Percentiles rank a stretch among this genome's conserved stretches.
Evolutionary conservation across 2,888 invertebrate species (phyloP).

Genomic region (Mythimna lalbum): DNA sequence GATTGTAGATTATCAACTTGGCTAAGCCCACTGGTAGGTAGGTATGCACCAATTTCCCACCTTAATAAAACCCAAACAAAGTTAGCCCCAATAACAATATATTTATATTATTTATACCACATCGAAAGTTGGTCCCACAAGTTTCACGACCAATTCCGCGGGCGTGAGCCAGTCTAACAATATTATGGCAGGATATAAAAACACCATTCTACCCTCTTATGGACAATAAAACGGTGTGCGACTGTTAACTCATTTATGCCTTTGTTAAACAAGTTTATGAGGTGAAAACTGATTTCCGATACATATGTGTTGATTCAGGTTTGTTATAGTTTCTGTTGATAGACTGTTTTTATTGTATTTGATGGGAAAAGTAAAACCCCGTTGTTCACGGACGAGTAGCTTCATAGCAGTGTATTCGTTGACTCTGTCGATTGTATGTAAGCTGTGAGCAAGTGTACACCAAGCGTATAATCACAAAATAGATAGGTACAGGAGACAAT

Average conservation of each 20-base stretch:
- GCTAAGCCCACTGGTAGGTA: too few relatives aligned
- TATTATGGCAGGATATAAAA: constrained; percentile 41
- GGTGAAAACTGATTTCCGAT: constrained; percentile 41
- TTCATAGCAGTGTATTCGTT: too few relatives aligned
- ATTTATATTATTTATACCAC: constrained; percentile 14
- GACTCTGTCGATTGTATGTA: too few relatives aligned
- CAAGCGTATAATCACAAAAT: too few relatives aligned
- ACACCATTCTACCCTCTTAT: constrained; percentile 24
- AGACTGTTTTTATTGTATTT: too few relatives aligned
- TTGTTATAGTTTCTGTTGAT: not conserved
- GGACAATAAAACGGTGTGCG: constrained; percentile 34
- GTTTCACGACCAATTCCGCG: constrained; percentile 1
- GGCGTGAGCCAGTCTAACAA: constrained; percentile 14
- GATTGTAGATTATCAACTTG: too few relatives aligned
- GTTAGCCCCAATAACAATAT: not conserved
- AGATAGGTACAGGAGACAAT: too few relatives aligned
- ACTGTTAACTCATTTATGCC: constrained; percentile 36
- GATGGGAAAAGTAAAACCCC: too few relatives aligned
- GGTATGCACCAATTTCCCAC: too few relatives aligned
- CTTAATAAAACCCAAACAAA: not conserved
- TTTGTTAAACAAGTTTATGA: constrained; percentile 44
- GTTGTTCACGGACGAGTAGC: too few relatives aligned
- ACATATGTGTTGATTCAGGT: not conserved
- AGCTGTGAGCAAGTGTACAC: too few relatives aligned
- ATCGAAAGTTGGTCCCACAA: constrained; percentile 21